Base-by-base conservation (phyloP, 2,797 vertebrate species). In the Melanotaenia trifasciata region DNA sequence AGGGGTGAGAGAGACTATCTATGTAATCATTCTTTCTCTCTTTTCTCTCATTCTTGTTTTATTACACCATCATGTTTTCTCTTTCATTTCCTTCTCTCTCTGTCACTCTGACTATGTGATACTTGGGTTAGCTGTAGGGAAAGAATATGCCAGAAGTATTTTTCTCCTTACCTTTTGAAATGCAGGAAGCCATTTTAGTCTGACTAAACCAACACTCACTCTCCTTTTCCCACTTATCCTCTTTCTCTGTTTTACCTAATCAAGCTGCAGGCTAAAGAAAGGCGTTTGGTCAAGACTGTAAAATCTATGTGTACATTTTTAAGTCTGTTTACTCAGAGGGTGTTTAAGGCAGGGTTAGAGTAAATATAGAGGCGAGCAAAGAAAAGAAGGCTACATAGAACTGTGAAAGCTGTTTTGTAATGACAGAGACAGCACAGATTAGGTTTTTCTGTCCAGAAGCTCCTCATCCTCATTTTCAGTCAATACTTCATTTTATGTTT, bases 241-340 rank as follows among this genome's bases (percentile, higher is more conserved):
- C 45, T 47, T 9, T n/a, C 45, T 43, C 14, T 47, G 45, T 47
- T 47, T 47, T 20, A 47, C 6, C 20, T 47, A 5, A 47, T 47
- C 45, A 47, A 8, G 45, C 45, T 47, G 20, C 45, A 8, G 45
- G 18, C 2, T 47, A 47, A 47, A n/a, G 45, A 47, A 47, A 45
- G 13, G 1, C 16, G 5, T 45, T 45, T 20, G 5, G 43, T 20
- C 5, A 45, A 45, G 43, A 78, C 71, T 76, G 50, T 50, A 66
- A 72, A 77, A 79, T 45, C 16, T 58, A 33, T 57, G 54, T 65
- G 40, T 51, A 66, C 61, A 77, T 76, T 74, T 84, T 33, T 40
- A 61, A 68, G 69, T 30, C 38, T 40, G 81, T 90, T 88, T 90
- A 81, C 81, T 80, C 73, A 81, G 36, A 75, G 85, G 84, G 87